Conservation (phyloP, 2,797 vertebrate genomes). For the Parauchenoglanis ngamensis region DNA sequence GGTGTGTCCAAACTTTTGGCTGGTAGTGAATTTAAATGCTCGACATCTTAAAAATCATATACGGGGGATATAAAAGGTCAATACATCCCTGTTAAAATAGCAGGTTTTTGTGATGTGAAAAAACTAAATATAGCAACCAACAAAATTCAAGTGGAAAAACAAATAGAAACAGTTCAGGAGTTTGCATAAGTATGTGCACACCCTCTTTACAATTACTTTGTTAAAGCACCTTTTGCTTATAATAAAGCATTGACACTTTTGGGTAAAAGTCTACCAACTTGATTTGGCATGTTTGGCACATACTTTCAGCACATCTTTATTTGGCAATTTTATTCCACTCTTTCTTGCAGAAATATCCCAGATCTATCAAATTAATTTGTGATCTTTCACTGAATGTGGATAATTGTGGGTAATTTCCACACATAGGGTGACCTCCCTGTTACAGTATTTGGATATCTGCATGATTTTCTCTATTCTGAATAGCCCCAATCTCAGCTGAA, state of each 20-base stretch:
- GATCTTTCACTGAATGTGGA: too few species aligned
- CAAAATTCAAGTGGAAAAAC: background rate
- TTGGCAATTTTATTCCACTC: background rate
- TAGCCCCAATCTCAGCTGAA: background rate
- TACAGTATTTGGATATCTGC: background rate
- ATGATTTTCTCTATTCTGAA: background rate
- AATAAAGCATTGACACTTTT: background rate
- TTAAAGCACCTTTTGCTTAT: background rate
- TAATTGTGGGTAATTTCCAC: background rate
- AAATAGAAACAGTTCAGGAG: background rate
- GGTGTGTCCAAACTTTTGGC: too few species aligned
- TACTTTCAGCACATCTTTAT: conserved; percentile 3
- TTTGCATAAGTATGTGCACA: background rate
- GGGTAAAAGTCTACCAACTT: background rate
- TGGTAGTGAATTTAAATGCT: background rate
- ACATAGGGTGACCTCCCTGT: background rate
- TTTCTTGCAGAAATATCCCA: background rate
- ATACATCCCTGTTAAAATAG: background rate
- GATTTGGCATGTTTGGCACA: background rate
- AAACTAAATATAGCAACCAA: background rate
- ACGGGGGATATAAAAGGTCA: background rate
- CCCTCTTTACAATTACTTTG: background rate
- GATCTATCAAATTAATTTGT: background rate
- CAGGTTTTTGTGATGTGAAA: background rate
- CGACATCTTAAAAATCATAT: background rate